Evolutionary conservation across 2,113 vertebrate genomes (phyloP).

Genomic region (Machaerirhynchus nigripectus): DNA sequence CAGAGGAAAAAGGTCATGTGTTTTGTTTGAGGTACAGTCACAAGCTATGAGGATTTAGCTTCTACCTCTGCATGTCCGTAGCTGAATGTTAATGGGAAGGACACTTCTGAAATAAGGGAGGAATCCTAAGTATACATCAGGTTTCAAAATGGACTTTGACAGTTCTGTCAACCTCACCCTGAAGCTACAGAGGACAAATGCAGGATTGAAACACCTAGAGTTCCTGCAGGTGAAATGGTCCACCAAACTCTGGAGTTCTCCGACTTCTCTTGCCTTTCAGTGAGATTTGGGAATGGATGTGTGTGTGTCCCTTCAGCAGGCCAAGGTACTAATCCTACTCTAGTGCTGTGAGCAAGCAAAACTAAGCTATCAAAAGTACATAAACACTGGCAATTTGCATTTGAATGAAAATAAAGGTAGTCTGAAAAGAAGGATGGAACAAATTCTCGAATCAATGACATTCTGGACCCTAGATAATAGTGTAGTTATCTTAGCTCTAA

Average conservation of each 20-base stretch:
- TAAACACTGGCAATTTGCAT: neutral
- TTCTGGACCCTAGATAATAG: neutral
- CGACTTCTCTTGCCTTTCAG: neutral
- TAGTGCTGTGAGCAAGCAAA: neutral
- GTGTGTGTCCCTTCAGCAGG: neutral
- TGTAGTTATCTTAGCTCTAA: neutral
- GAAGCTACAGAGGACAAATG: neutral
- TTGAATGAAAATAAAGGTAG: conserved; percentile 33
- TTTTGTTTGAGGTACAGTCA: neutral
- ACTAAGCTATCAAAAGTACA: neutral
- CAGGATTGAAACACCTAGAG: neutral
- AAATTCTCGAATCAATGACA: neutral
- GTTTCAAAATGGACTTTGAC: neutral
- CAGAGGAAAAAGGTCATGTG: neutral
- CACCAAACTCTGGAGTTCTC: neutral
- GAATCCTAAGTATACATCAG: neutral
- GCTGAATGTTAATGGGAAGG: neutral
- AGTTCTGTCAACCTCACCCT: neutral
- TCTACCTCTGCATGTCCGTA: neutral
- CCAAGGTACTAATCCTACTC: neutral
- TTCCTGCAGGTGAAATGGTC: neutral
- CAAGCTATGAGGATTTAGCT: neutral
- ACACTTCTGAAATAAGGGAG: neutral
- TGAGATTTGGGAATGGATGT: neutral
- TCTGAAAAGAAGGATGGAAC: conserved; percentile 36